Percentiles rank a stretch among this genome's conserved stretches.
Conservation (phyloP, 2,113 vertebrate species). For the Antechinus flavipes region DNA sequence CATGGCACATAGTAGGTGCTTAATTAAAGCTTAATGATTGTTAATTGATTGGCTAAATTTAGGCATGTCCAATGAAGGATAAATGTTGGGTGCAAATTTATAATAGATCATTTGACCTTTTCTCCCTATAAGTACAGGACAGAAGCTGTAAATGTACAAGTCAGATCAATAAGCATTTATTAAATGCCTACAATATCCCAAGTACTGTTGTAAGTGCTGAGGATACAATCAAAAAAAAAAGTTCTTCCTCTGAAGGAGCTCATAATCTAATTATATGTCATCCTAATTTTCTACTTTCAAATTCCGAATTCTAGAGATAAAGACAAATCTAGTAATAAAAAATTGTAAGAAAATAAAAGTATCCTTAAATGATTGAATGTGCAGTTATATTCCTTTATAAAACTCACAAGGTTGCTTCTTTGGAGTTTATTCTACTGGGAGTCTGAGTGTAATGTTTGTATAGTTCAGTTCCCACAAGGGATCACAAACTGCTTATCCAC, state of each 20-base stretch:
- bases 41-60: background rate
- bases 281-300: conserved; percentile 3
- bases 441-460: conserved; percentile 14
- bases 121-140: background rate
- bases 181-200: background rate
- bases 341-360: conserved; percentile 12
- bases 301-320: conserved; percentile 24
- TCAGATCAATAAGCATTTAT: background rate
- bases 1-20: background rate
- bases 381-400: conserved; percentile 9
- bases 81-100: background rate
- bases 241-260: background rate
- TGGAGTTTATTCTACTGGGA: conserved; percentile 3
- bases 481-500: background rate
- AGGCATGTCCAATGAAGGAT: background rate
- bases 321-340: background rate
- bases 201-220: background rate
- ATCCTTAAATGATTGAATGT: background rate
- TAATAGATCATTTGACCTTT: background rate
- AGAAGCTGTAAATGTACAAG: background rate
- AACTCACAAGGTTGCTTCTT: conserved; percentile 1
- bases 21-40: background rate
- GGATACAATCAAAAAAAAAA: background rate
- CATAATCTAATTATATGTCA: background rate
- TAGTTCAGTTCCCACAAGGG: background rate